Evolutionary conservation across 2,113 vertebrate genomes (phyloP).

Genomic region (Sceloporus undulatus): DNA sequence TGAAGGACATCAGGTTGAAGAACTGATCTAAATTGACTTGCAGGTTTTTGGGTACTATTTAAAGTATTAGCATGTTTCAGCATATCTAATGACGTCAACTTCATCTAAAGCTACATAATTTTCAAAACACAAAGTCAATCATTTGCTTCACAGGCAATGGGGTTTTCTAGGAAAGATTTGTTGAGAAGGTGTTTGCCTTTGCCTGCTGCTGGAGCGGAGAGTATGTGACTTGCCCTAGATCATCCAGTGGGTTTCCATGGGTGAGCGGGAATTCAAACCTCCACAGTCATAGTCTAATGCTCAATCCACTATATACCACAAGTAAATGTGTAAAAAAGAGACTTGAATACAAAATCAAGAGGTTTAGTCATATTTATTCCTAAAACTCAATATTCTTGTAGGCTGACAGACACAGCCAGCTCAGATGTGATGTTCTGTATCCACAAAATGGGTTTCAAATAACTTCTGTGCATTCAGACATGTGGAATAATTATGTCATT

Average conservation of each 20-base stretch:
- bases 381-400: slow-evolving; percentile 19
- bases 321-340: neutral
- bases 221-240: no score
- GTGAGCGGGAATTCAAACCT: no score
- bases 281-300: no score
- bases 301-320: no score
- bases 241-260: no score
- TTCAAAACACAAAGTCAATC: neutral
- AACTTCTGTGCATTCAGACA: slow-evolving; percentile 23
- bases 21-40: neutral
- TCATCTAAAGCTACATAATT: neutral
- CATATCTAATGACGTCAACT: neutral
- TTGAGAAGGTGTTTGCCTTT: no score
- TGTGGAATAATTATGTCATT: neutral
- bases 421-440: slow-evolving; percentile 12
- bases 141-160: neutral
- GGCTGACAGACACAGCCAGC: neutral
- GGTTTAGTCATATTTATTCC: slow-evolving; percentile 29
- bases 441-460: slow-evolving; percentile 21
- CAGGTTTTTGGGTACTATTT: neutral
- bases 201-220: no score
- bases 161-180: no score
- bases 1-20: neutral
- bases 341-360: slow-evolving; percentile 9
- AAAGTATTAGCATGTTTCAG: neutral